A percentile compares a stretch with the other conserved stretches of the same genome.
phyloP scores from a whole-genome alignment of 2,888 invertebrate species.

The Trachelus stipa region DNA sequence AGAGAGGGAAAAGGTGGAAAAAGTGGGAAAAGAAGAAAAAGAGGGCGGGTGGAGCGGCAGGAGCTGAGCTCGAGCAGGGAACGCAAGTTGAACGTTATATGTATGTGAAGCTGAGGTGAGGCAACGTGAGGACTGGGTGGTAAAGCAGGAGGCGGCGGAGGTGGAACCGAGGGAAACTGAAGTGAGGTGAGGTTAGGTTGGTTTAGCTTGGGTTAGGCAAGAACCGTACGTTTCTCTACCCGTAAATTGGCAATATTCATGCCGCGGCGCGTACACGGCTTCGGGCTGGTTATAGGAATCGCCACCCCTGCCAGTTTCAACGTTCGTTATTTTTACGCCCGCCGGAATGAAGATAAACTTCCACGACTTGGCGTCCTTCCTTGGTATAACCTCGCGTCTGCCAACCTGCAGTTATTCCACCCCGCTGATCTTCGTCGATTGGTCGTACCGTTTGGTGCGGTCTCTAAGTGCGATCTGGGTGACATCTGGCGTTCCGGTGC shows the following conservation, averaged over 20 bases:
- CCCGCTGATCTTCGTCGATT: background rate
- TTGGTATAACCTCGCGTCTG: conserved; percentile 16
- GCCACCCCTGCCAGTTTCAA: conserved; percentile 11
- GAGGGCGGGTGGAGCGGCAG: conserved; percentile 21
- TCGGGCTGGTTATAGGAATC: conserved; percentile 21
- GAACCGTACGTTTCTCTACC: conserved; percentile 54
- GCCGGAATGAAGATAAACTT: conserved; percentile 37
- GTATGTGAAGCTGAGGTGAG: conserved; percentile 10
- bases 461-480: background rate
- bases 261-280: conserved; percentile 33
- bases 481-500: background rate
- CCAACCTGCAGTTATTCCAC: background rate
- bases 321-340: conserved; percentile 42
- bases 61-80: background rate
- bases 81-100: background rate
- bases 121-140: conserved; percentile 14
- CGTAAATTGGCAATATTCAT: conserved; percentile 59
- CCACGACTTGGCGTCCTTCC: conserved; percentile 15
- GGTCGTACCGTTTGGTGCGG: background rate
- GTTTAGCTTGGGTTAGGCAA: conserved; percentile 40
- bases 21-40: conserved; percentile 25
- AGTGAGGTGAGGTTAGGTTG: background rate
- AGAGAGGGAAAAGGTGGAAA: conserved; percentile 29
- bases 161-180: conserved; percentile 13
- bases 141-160: conserved; percentile 18